Conservation (phyloP, 2,113 vertebrate genomes). For the Upupa epops region DNA sequence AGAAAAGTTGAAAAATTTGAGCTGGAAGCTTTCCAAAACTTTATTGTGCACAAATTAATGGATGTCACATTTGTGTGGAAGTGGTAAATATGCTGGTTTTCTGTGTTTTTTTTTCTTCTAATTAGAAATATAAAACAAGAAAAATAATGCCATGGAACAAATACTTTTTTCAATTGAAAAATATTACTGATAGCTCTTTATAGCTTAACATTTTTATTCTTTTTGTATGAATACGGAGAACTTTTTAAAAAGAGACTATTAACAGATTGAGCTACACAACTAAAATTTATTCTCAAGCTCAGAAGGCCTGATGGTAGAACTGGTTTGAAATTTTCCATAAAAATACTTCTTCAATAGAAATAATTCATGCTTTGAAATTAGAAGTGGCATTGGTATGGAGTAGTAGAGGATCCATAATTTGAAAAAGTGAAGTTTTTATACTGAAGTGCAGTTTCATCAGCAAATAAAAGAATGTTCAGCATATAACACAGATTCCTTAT, state of each 20-base stretch:
- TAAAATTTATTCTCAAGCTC: background rate
- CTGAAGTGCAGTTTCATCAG: background rate
- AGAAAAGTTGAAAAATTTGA: background rate
- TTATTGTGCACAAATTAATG: background rate
- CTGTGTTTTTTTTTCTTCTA: background rate
- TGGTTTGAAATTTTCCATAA: background rate
- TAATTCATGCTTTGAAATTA: background rate
- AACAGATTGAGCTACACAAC: background rate
- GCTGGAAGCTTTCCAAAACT: background rate
- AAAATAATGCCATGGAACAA: background rate
- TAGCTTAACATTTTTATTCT: background rate
- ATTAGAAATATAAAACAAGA: background rate
- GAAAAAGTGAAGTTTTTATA: background rate
- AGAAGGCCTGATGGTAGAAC: background rate
- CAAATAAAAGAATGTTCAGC: background rate
- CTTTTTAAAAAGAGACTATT: background rate
- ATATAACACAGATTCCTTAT: background rate
- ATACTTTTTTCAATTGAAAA: background rate
- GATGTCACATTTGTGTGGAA: background rate
- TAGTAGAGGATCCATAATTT: background rate
- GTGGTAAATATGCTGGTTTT: background rate
- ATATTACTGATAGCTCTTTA: background rate
- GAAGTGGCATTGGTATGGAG: background rate
- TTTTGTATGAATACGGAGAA: background rate
- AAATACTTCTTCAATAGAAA: background rate